Evolutionary conservation across 1,140 invertebrate genomes (phyloP), one percentile per base, ranked within the genome.

Genomic region (Lanistes nyassanus): DNA sequence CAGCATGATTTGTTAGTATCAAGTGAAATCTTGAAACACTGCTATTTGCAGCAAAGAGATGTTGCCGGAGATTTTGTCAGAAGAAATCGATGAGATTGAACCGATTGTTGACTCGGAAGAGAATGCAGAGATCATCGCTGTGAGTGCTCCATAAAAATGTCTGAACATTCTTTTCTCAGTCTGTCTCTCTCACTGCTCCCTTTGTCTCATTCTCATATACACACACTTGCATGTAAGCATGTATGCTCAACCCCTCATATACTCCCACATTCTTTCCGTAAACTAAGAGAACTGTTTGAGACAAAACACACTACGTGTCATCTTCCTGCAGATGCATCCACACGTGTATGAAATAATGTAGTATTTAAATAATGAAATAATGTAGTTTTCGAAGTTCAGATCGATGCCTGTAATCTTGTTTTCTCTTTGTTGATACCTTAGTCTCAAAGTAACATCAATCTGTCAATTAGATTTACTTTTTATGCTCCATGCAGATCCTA

Each of bases 41-140:
- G 42, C 19, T 16, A 3, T 29, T 47, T 78, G 26, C 64, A 84
- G 83, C 78, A 85, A 82, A 65, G 80, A 80, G 37, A 81, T 80
- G 16, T 65, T 84, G 31, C 79, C 79, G 2, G 82, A 84, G 36
- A 79, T 80, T 16, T 71, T 86, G 26, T 81, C 80, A 39, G 82
- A 85, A 56, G 79, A 81, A 51, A 80, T 85, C 36, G 80, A 81
- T 66, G 78, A 73, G n/a, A 82, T 85, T 70, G 83, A 84, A 51
- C 85, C 82, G 16, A 60, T 85, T 3, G 75, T 76, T 26, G 83
- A 86, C 71, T 78, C 79, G 29, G 83, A 85, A 67, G 86, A 88
- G 67, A 85, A 84, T 74, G 68, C 81, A 16, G 84, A 87, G 58
- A 78, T 82, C 29, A 68, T 83, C 21, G 75, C 84, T 76, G 85